Conservation (phyloP, 2,113 vertebrate genomes). For the Ardeotis arabs region DNA sequence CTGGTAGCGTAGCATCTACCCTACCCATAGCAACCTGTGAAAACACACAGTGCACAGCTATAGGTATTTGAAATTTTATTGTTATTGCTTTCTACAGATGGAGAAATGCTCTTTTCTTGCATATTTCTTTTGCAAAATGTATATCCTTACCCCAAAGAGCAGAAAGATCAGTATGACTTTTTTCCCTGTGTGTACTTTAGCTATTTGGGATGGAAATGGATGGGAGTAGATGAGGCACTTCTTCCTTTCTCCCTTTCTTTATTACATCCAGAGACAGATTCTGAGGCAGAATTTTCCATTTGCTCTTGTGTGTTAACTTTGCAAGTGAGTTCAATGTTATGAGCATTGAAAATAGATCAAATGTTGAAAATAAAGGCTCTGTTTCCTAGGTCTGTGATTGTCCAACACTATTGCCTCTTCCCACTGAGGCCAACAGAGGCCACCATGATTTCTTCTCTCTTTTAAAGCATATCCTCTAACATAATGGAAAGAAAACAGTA, state of each 20-base stretch:
- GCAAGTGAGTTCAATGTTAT: not conserved
- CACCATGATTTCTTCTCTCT: not conserved
- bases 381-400: not conserved
- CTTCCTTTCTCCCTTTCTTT: not conserved
- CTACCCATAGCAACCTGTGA: not conserved
- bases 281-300: not conserved
- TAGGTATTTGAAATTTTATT: not conserved
- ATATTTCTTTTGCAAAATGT: not conserved
- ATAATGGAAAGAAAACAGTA: not conserved
- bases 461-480: not conserved
- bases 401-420: not conserved
- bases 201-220: not conserved
- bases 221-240: not conserved
- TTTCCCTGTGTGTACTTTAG: not conserved
- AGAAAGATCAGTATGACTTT: not conserved
- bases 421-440: not conserved
- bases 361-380: not conserved
- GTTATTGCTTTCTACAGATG: not conserved
- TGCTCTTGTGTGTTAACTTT: not conserved
- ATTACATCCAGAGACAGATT: not conserved
- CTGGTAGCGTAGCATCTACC: rapidly evolving
- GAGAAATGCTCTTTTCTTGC: not conserved
- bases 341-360: not conserved
- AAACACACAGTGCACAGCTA: not conserved
- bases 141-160: not conserved